Conservation (phyloP, 1,140 invertebrate species). For the Pogonognathellus flavescens region DNA sequence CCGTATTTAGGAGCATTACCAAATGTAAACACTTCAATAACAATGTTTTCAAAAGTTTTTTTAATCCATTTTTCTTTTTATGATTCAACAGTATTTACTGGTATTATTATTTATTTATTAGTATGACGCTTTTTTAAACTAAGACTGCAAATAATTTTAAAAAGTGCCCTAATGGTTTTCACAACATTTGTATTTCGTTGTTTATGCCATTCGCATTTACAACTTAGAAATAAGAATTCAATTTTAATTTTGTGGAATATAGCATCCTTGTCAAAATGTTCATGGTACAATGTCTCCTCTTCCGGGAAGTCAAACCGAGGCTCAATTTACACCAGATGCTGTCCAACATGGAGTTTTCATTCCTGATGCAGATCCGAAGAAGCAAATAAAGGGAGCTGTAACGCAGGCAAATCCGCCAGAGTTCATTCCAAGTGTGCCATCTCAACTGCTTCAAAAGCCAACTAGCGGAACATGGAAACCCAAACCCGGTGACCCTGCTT, state of each 20-base stretch:
- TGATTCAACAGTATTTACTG: too few species aligned
- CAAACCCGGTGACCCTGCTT: background rate
- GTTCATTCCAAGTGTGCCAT: background rate
- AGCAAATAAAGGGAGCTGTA: background rate
- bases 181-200: too few species aligned
- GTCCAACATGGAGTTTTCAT: background rate
- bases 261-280: background rate
- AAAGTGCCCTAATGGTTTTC: too few species aligned
- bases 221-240: too few species aligned
- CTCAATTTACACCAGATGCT: background rate
- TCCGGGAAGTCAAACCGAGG: background rate
- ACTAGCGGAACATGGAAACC: background rate
- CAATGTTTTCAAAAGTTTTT: too few species aligned
- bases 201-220: too few species aligned
- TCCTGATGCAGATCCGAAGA: background rate
- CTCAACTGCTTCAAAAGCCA: background rate
- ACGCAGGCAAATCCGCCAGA: background rate
- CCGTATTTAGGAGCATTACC: background rate
- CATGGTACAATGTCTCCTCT: background rate
- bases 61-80: too few species aligned
- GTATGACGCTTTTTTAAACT: too few species aligned
- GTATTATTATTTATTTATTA: too few species aligned
- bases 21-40: too few species aligned
- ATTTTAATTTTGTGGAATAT: too few species aligned
- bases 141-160: too few species aligned